Evolutionary conservation across 2,113 vertebrate genomes (phyloP), one percentile per base, ranked within the genome.

Genomic region (Tychaedon coryphoeus): DNA sequence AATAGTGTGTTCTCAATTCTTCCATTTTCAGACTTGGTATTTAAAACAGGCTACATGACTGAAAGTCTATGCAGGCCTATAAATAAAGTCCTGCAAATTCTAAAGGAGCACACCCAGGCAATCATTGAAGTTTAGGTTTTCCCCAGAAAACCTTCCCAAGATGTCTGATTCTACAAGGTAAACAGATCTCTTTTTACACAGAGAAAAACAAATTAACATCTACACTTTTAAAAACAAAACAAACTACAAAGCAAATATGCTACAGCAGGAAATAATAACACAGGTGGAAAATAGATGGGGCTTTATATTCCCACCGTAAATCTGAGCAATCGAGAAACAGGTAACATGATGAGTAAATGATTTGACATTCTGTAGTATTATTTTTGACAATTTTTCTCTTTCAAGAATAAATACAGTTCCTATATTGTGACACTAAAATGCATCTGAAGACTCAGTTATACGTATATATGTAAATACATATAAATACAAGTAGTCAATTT

Each of bases 41-140:
- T 91, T 90, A 61, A 78, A 92, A 91, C 13, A 80, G 26, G 72
- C 69, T 88, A 93, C 67, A 71, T 67, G 90, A 96, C 71, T 76
- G 40, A 67, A 96, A 79, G 67, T 88, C 92, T 93, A 80, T 60
- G 43, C 51, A 92, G 53, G 60, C 78, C 94, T 94, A 92, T 83
- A 90, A 96, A 96, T 90, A 93, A 86, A 48, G 43, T 90, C 73
- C 85, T 73, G 48, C 79, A 92, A 95, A 93, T 93, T 94, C 78
- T 88, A 24, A 84, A 86, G n/a, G 67, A 95, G 92, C 78, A 93
- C 88, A 93, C 67, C 67, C 92, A 77, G 25, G 40, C 56, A 86
- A 83, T 62, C 75, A 90, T 1, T 45, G 48, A 26, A 86, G 60
- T 67, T 86, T 2, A 67, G 33, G 23, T 67, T 92, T 93, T 92